Base-by-base conservation (phyloP, 2,888 invertebrate species). In the Acronicta leporina region DNA sequence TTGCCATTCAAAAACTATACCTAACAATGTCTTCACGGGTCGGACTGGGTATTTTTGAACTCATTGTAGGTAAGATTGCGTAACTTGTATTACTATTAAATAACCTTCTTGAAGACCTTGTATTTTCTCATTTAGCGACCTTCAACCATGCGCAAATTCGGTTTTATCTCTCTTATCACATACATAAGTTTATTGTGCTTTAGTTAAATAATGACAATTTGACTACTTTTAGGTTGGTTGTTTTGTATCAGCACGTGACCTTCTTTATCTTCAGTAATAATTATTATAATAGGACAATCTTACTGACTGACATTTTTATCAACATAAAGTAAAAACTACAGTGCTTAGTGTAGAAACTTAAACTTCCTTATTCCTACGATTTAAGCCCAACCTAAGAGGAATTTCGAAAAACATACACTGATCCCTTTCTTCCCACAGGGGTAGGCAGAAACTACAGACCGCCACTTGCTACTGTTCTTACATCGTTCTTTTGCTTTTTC, bases 141-240 rank as follows among this genome's bases (percentile, higher is more conserved):
- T 68, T 68, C 60, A 40, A 11, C 27, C 1, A 27, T 43, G 10
- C 48, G 54, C 41, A 49, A 45, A 14, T 38, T 38, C 6, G 27
- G 27, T 71, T 54, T 63, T 68, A 55, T 71, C 67, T 14, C 8
- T 58, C 46, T 60, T 60, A 72, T 71, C 67, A 11, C 9, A 25
- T 5, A 11, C 9, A 25, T 5, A 20, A 35, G 4, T 44, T 16
- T 38, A 15, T 47, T 52, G 44, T 44, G n/a, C 35, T 25, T 38
- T 35, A 35, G n/a, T n/a, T 35, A 20, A 41, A 16, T 42, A 40
- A 57, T 58, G 25, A 38, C 15, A 16, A 14, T 45, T 16, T n/a
- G 16, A n/a, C 25, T 16, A 14, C 20, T 25, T 35, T 45, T n/a
- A 15, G 11, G 3, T 16, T 46, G 38, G 16, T 52, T 14, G 1